A percentile compares a stretch with the other conserved stretches of the same genome.
Evolutionary conservation across 2,113 vertebrate genomes (phyloP).

Genomic region (Alosa alosa): DNA sequence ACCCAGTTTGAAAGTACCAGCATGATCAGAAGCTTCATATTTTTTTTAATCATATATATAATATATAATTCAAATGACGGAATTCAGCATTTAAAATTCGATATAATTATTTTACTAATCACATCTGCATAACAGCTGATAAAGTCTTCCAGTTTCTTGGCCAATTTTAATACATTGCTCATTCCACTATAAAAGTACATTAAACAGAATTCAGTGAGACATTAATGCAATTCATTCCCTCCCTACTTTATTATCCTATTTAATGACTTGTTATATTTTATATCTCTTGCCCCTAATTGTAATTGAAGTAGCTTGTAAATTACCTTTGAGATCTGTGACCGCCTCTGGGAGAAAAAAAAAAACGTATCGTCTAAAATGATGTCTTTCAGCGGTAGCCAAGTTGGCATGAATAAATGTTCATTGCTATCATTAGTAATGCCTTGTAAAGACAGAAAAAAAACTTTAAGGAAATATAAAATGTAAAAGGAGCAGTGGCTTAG

Average conservation of each 20-base stretch:
- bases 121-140: neutral
- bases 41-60: neutral
- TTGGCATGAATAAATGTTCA: neutral
- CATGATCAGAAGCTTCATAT: neutral
- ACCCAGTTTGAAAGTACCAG: neutral
- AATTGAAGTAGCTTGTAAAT: slow-evolving; percentile 39
- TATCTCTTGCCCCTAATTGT: slow-evolving; percentile 36
- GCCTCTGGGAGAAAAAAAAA: slow-evolving; percentile 17
- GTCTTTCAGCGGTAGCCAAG: neutral
- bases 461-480: neutral
- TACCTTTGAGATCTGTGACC: slow-evolving; percentile 24
- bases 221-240: slow-evolving; percentile 34
- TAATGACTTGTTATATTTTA: slow-evolving; percentile 41
- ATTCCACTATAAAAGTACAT: slow-evolving; percentile 8
- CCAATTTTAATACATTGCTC: neutral
- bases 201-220: slow-evolving; percentile 44
- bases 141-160: neutral
- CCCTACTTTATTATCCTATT: slow-evolving; percentile 33
- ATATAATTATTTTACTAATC: neutral
- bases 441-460: neutral
- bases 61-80: neutral
- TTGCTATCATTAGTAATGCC: neutral
- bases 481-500: neutral
- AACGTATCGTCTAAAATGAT: neutral
- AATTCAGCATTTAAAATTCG: neutral